These are phyloP conservation scores for Anguilla anguilla DNA, from an alignment of 2,797 vertebrate species.

Conservation along the genomic window DNA sequence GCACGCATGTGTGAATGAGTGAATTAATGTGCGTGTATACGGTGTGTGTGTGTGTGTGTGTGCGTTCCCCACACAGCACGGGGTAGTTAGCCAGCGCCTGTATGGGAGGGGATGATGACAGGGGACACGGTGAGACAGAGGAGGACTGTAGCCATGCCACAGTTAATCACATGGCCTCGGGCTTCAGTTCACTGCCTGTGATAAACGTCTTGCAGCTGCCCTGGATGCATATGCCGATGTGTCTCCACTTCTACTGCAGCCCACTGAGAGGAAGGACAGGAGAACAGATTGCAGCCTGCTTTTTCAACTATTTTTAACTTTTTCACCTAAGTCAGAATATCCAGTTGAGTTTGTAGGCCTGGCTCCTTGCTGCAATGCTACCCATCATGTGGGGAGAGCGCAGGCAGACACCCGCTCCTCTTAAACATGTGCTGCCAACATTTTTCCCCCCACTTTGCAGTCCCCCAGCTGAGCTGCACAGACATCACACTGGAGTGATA, in stretches of 20 bases:
- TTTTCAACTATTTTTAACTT: neutral
- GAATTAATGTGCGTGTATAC: neutral
- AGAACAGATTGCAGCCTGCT: neutral
- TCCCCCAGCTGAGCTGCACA: neutral
- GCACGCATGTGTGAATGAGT: neutral
- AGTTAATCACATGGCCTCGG: slow-evolving; percentile 1
- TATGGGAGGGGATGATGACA: neutral
- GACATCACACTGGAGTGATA: neutral
- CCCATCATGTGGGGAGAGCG: neutral
- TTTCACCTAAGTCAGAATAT: neutral
- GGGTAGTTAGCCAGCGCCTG: neutral
- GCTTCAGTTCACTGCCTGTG: neutral
- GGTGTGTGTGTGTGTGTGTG: neutral
- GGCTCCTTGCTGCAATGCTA: neutral
- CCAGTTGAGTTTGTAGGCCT: neutral
- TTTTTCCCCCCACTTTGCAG: neutral
- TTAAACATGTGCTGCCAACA: neutral
- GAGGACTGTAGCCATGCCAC: neutral
- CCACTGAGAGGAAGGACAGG: neutral
- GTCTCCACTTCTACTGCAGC: neutral
- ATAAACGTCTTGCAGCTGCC: neutral
- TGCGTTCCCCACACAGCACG: neutral
- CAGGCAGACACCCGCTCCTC: neutral
- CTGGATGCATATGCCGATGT: neutral
- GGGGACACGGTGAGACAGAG: neutral